Evolutionary conservation across 2,888 invertebrate species (phyloP).

Genomic region (Acrocyrtus sp.): DNA sequence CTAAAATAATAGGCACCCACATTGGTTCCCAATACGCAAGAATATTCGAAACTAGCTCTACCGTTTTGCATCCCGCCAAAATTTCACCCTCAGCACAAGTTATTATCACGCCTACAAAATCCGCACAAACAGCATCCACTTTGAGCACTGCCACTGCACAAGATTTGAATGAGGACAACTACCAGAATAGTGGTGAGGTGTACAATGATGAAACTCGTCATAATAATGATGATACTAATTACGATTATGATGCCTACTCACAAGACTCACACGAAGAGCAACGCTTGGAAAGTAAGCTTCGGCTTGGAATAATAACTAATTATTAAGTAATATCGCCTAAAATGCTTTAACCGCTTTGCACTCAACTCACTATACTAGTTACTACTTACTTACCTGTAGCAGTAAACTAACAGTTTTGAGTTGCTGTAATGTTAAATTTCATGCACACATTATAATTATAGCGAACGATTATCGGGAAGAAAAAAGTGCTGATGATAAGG

Average conservation of each 20-base stretch:
- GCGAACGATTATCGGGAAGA: conserved; percentile 33
- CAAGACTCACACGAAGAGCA: conserved; percentile 43
- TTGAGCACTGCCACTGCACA: conserved; percentile 38
- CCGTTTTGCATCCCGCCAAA: conserved; percentile 66
- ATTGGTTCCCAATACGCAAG: conserved; percentile 91
- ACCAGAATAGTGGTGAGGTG: conserved; percentile 46
- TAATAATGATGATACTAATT: conserved; percentile 24
- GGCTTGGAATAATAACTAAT: too few species aligned
- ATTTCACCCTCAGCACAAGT: conserved; percentile 15
- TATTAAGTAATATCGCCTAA: too few species aligned
- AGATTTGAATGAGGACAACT: conserved; percentile 33
- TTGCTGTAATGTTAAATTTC: neutral
- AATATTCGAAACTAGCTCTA: conserved; percentile 84
- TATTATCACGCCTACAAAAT: conserved; percentile 36
- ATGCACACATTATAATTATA: neutral
- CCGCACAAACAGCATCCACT: conserved; percentile 37
- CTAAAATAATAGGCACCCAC: conserved; percentile 88
- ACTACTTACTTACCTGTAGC: neutral
- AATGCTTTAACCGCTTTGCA: too few species aligned
- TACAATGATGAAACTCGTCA: conserved; percentile 26
- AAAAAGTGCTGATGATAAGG: conserved; percentile 11
- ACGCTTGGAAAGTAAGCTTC: conserved; percentile 46
- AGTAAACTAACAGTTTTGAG: neutral
- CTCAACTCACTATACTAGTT: too few species aligned
- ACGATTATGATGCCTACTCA: conserved; percentile 47